Evolutionary conservation across 2,888 invertebrate genomes (phyloP).

Genomic region (Fissipunctia ypsillon): DNA sequence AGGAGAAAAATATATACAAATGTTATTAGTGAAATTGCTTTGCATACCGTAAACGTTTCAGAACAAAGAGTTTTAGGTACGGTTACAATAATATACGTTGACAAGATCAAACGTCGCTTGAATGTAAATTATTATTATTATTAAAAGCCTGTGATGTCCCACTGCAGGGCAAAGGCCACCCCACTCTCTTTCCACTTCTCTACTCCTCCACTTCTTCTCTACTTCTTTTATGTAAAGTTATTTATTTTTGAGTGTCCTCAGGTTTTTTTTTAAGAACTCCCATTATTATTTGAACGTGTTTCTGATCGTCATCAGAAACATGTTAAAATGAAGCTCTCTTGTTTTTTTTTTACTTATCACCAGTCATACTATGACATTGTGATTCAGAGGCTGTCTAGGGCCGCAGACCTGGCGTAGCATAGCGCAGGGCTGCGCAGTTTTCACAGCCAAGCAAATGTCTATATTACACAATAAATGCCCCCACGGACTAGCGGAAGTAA

Average conservation of each 20-base stretch:
- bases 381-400: not conserved
- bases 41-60: slow-evolving; percentile 3
- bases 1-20: slow-evolving; percentile 38
- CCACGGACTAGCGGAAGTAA: not conserved
- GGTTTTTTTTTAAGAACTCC: no score
- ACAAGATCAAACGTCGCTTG: slow-evolving; percentile 30
- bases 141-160: no score
- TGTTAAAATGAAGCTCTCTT: not conserved
- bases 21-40: slow-evolving; percentile 41
- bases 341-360: no score
- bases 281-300: no score
- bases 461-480: not conserved
- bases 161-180: no score
- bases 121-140: no score
- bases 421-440: not conserved
- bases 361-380: not conserved
- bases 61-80: slow-evolving; percentile 26
- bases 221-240: no score
- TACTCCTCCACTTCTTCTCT: no score
- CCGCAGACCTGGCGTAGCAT: not conserved
- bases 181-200: no score
- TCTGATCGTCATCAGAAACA: not conserved
- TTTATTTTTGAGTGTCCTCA: no score
- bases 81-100: slow-evolving; percentile 13
- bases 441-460: not conserved